Percentiles rank a stretch among this genome's conserved stretches.
phyloP scores from a whole-genome alignment of 2,797 vertebrate species.

The Karalla daura region DNA sequence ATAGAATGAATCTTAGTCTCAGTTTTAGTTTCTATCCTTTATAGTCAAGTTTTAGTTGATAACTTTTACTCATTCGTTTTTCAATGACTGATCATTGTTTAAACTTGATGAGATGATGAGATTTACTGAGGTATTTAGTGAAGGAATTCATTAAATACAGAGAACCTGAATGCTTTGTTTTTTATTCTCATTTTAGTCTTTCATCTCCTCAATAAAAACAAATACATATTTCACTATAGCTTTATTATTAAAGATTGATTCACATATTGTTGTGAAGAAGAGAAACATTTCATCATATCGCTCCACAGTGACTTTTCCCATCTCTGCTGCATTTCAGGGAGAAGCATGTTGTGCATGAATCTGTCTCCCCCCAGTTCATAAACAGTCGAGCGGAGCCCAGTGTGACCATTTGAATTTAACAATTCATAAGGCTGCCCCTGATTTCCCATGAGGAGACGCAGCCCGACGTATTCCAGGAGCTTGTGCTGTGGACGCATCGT shows the following conservation, averaged over 20 bases:
- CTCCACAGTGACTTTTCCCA: not conserved
- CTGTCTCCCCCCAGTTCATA: slow-evolving; percentile 15
- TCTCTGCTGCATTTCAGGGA: not conserved
- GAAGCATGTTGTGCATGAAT: not conserved
- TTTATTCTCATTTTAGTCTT: not conserved
- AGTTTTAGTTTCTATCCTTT: too few species aligned
- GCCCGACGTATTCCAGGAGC: slow-evolving; percentile 24
- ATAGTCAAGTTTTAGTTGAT: too few species aligned
- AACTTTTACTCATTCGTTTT: too few species aligned
- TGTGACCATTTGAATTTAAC: slow-evolving; percentile 33
- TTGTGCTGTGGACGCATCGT: slow-evolving; percentile 13
- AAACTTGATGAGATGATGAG: too few species aligned
- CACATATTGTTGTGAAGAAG: too few species aligned
- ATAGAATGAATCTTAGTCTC: too few species aligned
- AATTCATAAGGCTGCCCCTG: slow-evolving; percentile 30
- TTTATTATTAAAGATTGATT: too few species aligned
- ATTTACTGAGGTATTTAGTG: not conserved
- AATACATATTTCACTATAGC: too few species aligned
- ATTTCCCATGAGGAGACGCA: slow-evolving; percentile 40
- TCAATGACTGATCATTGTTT: too few species aligned
- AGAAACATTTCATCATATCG: too few species aligned
- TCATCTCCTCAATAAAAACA: not conserved
- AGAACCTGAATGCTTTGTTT: not conserved
- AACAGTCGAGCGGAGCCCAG: slow-evolving; percentile 3
- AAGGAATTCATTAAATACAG: too few species aligned